Percentiles rank a stretch among this genome's conserved stretches.
Evolutionary conservation across 1,140 invertebrate species (phyloP).

Genomic region (Triops longicaudatus): DNA sequence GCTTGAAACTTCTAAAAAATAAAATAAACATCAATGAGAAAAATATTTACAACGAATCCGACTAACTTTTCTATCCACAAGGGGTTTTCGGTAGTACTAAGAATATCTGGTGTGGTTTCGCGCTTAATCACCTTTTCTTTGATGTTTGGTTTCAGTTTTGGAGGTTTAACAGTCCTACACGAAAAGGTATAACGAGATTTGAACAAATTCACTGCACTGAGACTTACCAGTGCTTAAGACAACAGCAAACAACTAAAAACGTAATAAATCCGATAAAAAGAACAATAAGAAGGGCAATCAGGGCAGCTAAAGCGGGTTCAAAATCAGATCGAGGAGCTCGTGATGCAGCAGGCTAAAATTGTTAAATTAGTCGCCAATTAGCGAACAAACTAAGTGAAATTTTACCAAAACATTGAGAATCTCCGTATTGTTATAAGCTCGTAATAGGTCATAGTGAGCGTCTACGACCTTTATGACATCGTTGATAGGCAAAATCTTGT

Average conservation of each 20-base stretch:
- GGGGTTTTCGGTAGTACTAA: constrained; percentile 77
- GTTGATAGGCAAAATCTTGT: constrained; percentile 65
- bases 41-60: background rate
- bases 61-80: constrained; percentile 83
- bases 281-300: constrained; percentile 76
- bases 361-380: background rate
- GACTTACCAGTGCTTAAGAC: constrained; percentile 68
- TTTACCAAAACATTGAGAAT: constrained; percentile 69
- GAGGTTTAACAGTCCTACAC: constrained; percentile 54
- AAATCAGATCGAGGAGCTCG: constrained; percentile 46
- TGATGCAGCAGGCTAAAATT: constrained; percentile 18
- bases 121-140: constrained; percentile 73
- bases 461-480: constrained; percentile 75
- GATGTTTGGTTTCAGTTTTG: constrained; percentile 53
- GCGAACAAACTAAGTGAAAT: constrained; percentile 27
- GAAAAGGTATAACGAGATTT: constrained; percentile 24
- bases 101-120: constrained; percentile 69
- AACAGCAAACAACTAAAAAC: constrained; percentile 78
- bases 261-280: constrained; percentile 77
- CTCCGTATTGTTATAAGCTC: constrained; percentile 63
- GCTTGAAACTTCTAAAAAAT: constrained; percentile 62
- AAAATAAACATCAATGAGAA: constrained; percentile 29
- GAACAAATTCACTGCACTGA: constrained; percentile 10
- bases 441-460: constrained; percentile 71
- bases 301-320: constrained; percentile 70